These are phyloP conservation scores for Anastrepha obliqua DNA, from an alignment of 1,140 invertebrate genomes.

Conservation along the genomic window DNA sequence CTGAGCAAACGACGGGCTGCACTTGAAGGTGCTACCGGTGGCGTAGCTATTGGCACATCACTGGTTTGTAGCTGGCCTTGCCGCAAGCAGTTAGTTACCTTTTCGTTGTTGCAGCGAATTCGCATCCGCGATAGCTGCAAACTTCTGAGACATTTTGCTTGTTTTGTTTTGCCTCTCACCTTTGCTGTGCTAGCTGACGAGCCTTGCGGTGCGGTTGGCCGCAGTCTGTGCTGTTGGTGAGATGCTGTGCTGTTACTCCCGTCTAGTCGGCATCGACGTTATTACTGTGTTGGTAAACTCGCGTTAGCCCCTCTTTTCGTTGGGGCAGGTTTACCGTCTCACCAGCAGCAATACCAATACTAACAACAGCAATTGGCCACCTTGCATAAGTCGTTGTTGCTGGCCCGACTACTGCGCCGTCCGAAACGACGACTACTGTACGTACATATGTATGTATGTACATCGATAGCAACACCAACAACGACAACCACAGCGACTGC, in stretches of 20 bases:
- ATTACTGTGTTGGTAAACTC: slow-evolving; percentile 12
- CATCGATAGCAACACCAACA: slow-evolving; percentile 22
- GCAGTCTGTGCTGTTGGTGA: neutral
- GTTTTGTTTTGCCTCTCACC: neutral
- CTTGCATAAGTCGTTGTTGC: slow-evolving; percentile 23
- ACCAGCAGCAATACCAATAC: neutral
- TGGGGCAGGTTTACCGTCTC: slow-evolving; percentile 29
- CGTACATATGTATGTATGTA: neutral
- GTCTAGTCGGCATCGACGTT: slow-evolving; percentile 31
- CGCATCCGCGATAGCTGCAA: neutral
- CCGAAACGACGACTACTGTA: slow-evolving; percentile 20
- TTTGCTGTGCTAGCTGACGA: neutral
- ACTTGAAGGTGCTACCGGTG: neutral
- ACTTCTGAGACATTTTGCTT: slow-evolving; percentile 1
- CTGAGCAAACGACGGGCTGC: neutral
- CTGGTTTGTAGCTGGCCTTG: slow-evolving; percentile 36
- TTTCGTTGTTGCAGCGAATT: slow-evolving; percentile 46
- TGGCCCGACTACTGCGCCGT: slow-evolving; percentile 33
- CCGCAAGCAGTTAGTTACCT: neutral
- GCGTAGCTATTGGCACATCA: slow-evolving; percentile 37
- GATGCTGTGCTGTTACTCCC: slow-evolving; percentile 30
- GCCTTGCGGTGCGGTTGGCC: slow-evolving; percentile 29
- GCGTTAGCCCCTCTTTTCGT: neutral
- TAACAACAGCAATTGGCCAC: slow-evolving; percentile 31
- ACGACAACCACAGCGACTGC: neutral